Base-by-base conservation (phyloP, 53 echinoderm and acorn worm genomes). In the Actinopyga echinites region DNA sequence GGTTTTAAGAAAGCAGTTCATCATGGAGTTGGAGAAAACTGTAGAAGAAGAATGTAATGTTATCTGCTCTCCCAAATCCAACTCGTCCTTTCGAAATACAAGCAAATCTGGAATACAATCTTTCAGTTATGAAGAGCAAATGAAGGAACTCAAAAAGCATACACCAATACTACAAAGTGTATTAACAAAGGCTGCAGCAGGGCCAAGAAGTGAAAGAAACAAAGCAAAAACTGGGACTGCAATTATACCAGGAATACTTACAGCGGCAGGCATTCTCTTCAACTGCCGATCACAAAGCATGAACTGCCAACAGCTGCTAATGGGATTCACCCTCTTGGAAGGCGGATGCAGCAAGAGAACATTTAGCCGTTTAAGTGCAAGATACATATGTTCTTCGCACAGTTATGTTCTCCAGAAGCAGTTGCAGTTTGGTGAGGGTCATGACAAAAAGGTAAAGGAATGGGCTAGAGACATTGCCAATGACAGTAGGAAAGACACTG, bases 281-380 rank as follows among this genome's bases (percentile, higher is more conserved):
- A 88, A 88, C 66, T 64, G 83, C 30, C 57, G 82, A 8, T 82
- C 49, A 3, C 83, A 83, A 19, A 55, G 56, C 1, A 83, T 88
- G 83, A 88, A 88, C 88, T 82, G 38, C 20, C 32, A 88, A 88
- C 88, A 88, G 38, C 20, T 52, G n/a, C 8, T 88, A 11, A 88
- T 64, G 28, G 58, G 75, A 8, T 30, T 88, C 35, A 53, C 37
- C 37, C 32, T 88, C 30, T 33, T 73, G 24, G 37, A 63, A 17
- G 45, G 42, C 24, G 83, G 77, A 2, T 44, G 62, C 6, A 75
- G 33, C 1, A 88, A 88, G 35, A 23, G 29, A 25, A 57, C 56
- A 20, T 64, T 88, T 25, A 49, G 20, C 1, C 20, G 65, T 6
- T 54, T 88, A 1, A 21, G 77, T 35, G 64, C 83, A 7, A 37